These are phyloP conservation scores for Diplolepis rosae DNA, from an alignment of 2,888 invertebrate species.

Conservation along the genomic window DNA sequence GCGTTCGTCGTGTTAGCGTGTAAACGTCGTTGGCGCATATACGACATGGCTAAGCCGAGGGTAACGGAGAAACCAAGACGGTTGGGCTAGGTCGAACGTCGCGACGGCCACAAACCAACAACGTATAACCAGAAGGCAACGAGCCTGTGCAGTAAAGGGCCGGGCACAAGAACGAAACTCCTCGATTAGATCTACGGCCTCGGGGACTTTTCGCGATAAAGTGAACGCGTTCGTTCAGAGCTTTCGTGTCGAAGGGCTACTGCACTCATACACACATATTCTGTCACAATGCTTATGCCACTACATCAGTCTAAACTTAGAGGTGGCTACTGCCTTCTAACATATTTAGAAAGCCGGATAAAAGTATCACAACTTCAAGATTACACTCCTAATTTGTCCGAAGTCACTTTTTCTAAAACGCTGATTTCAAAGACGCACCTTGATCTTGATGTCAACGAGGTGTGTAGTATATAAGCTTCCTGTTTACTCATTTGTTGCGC, in stretches of 20 bases:
- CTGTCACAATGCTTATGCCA: not conserved
- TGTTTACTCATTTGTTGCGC: no score
- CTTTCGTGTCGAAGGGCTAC: conserved; percentile 60
- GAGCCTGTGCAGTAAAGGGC: conserved; percentile 36
- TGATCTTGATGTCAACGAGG: no score
- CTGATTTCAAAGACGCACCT: not conserved
- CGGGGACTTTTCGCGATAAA: conserved; percentile 57
- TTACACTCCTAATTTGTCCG: conserved; percentile 25
- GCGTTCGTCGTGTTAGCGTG: conserved; percentile 46
- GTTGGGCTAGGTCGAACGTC: conserved; percentile 7
- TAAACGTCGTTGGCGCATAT: conserved; percentile 44
- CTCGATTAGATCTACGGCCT: conserved; percentile 56
- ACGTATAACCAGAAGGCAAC: conserved; percentile 19
- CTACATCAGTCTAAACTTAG: not conserved
- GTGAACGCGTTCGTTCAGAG: conserved; percentile 60
- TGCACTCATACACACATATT: not conserved
- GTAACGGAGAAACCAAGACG: conserved; percentile 30
- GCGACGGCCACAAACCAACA: conserved; percentile 29
- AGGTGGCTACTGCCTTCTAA: conserved; percentile 13
- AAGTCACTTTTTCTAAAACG: conserved; percentile 19
- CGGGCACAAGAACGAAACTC: conserved; percentile 45
- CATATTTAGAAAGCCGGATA: conserved; percentile 25
- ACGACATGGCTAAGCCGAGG: conserved; percentile 22
- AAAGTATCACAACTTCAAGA: conserved; percentile 26
- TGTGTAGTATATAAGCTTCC: no score